Base-by-base conservation (phyloP, 2,797 vertebrate species). In the Clamator glandarius region DNA sequence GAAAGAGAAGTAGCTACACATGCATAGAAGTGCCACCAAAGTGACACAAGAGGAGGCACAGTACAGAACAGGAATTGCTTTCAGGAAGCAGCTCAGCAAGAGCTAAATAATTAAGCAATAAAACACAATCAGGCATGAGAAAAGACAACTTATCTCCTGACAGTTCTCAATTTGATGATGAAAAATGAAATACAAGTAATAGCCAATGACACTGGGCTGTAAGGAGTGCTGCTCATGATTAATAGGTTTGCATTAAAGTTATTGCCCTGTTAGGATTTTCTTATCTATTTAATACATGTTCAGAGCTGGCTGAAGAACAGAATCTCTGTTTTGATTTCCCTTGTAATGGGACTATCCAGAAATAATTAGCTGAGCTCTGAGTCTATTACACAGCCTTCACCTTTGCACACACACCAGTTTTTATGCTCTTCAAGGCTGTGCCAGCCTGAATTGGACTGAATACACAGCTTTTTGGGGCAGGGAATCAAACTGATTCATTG, bases 81-180 rank as follows among this genome's bases (percentile, higher is more conserved):
- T 94, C 88, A 80, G 88, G 87, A 95, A 93, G 74, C 70, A 69
- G 88, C 77, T 78, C 11, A 0, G 79, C 84, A 59, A 90, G 81
- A 88, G 64, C 61, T 55, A n/a, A 90, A 89, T 96, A 94, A 94
- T 96, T 85, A 96, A 95, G 92, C 82, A 96, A 93, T 95, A 96
- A 89, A 96, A 93, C 84, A 92, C 86, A 76, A 91, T 84, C 76
- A 84, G 78, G 75, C 78, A 0, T 92, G 88, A 92, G 81, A 87
- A 93, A 94, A 93, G 93, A 80, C 88, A 93, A 87, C 89, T 94
- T 94, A 89, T 89, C 92, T 96, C 90, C 86, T 93, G 93, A 86
- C 87, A 92, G 66, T 74, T 92, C 93, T 94, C 91, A 87, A 67
- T 94, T 83, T 94, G 84, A 68, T 54, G 88, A 80, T 91, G 89